Evolutionary conservation across 2,888 invertebrate species (phyloP).

Genomic region (Meganola albula): DNA sequence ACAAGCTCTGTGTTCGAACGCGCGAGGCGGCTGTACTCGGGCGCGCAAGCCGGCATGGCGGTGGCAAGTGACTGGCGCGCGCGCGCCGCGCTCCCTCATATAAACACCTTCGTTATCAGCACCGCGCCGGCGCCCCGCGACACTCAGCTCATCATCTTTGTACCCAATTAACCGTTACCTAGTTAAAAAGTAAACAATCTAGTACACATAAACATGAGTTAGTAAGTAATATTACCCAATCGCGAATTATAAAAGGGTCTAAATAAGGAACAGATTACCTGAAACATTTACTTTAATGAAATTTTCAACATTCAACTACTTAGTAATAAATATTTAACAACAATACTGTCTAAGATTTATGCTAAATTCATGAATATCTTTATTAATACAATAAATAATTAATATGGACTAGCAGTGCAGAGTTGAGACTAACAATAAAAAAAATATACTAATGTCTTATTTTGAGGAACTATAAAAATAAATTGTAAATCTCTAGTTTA

Average conservation of each 20-base stretch:
- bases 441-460: slow-evolving; percentile 22
- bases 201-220: slow-evolving; percentile 8
- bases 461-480: slow-evolving; percentile 34
- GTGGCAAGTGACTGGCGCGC: slow-evolving; percentile 32
- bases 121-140: slow-evolving; percentile 36
- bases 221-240: not conserved
- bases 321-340: slow-evolving; percentile 31
- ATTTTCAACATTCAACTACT: slow-evolving; percentile 25
- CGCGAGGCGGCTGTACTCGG: slow-evolving; percentile 80
- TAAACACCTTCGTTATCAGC: slow-evolving; percentile 68
- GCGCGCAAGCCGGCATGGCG: slow-evolving; percentile 82
- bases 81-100: slow-evolving; percentile 54
- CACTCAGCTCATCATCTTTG: slow-evolving; percentile 60
- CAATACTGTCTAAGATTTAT: too few species aligned
- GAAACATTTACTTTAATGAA: slow-evolving; percentile 26
- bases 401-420: slow-evolving; percentile 35
- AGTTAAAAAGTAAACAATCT: slow-evolving; percentile 48
- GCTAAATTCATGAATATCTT: slow-evolving; percentile 17
- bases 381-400: slow-evolving; percentile 13
- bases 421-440: slow-evolving; percentile 28
- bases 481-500: too few species aligned
- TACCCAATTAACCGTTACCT: slow-evolving; percentile 68
- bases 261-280: slow-evolving; percentile 17
- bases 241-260: slow-evolving; percentile 5
- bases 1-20: slow-evolving; percentile 75